phyloP scores from a whole-genome alignment of 2,888 invertebrate genomes.

The Xestia xanthographa region DNA sequence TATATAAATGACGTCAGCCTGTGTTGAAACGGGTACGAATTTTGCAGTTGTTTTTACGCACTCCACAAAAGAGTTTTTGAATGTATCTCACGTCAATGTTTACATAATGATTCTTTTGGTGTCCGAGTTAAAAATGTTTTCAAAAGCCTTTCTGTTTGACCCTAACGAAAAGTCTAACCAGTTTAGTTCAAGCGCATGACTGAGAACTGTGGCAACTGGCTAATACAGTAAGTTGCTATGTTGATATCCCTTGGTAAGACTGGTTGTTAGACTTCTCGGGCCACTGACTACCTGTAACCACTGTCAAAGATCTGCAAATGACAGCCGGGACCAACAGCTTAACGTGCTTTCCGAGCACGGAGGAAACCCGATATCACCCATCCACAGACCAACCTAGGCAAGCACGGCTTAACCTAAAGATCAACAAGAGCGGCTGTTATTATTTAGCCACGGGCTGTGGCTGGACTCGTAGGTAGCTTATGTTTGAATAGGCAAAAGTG shows the following conservation, averaged over 20 bases:
- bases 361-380: no score
- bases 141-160: neutral
- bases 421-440: no score
- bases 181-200: constrained; percentile 1
- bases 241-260: no score
- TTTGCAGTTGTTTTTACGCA: constrained; percentile 39
- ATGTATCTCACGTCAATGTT: constrained; percentile 36
- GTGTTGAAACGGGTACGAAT: constrained; percentile 56
- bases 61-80: constrained; percentile 53
- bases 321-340: no score
- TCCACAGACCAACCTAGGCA: no score
- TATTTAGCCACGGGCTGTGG: neutral
- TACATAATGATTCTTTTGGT: constrained; percentile 1
- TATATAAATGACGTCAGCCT: constrained; percentile 58
- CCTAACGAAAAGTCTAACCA: neutral
- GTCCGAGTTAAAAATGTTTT: neutral
- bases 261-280: no score
- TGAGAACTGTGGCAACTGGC: neutral
- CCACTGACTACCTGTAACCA: no score
- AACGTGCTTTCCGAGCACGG: no score
- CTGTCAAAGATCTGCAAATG: no score
- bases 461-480: neutral
- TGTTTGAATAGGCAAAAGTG: neutral
- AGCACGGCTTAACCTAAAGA: no score
- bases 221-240: constrained; percentile 10